Percentiles rank a stretch among this genome's conserved stretches.
Evolutionary conservation across 92 coral and sea anemone genomes (phyloP).

Genomic region (Actinostola sp.): DNA sequence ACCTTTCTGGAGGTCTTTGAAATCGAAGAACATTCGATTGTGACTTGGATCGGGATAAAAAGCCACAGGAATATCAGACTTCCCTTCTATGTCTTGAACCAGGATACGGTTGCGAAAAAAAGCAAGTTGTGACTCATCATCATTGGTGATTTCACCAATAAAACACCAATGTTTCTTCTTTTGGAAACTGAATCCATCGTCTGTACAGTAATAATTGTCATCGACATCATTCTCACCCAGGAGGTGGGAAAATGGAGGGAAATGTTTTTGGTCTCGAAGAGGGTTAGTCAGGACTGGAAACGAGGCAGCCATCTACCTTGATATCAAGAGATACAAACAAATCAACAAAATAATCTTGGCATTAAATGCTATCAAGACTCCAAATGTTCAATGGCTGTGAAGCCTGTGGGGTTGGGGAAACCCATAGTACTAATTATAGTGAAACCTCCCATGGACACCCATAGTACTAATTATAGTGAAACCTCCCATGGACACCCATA

Average conservation of each 20-base stretch:
- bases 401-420: no score
- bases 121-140: constrained; percentile 6
- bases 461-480: no score
- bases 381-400: no score
- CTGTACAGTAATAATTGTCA: neutral
- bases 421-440: no score
- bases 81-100: constrained; percentile 22
- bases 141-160: constrained; percentile 24
- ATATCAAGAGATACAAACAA: neutral
- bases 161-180: constrained; percentile 24
- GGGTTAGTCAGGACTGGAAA: constrained; percentile 4
- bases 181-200: constrained; percentile 5
- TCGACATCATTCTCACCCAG: constrained; percentile 2
- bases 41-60: constrained; percentile 27
- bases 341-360: neutral
- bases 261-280: constrained; percentile 7
- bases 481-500: no score
- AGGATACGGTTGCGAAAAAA: constrained; percentile 16
- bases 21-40: constrained; percentile 23
- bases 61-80: constrained; percentile 10
- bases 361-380: neutral
- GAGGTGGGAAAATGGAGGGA: constrained; percentile 20
- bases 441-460: no score
- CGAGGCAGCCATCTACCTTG: constrained; percentile 6
- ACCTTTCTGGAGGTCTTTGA: constrained; percentile 20